Evolutionary conservation across 1,140 invertebrate species (phyloP).

Genomic region (Helicoverpa zea): DNA sequence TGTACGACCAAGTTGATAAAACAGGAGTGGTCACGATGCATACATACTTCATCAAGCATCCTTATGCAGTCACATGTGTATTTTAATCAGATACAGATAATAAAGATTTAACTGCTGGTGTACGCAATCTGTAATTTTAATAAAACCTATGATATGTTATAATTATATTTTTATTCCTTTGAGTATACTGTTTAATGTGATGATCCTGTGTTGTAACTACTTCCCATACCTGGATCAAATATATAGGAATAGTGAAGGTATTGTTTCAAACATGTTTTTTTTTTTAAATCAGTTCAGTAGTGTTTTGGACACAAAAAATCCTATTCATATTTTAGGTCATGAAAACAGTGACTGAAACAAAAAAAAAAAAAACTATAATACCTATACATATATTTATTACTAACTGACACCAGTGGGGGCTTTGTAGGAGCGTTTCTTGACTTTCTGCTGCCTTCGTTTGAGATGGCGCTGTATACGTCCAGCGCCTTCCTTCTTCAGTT

Average conservation of each 20-base stretch:
- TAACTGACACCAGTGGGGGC: constrained; percentile 66
- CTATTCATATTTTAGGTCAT: too few species aligned
- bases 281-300: too few species aligned
- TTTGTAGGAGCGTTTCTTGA: constrained; percentile 75
- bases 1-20: constrained; percentile 64
- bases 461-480: constrained; percentile 78
- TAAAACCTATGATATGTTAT: too few species aligned
- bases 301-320: too few species aligned
- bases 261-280: too few species aligned
- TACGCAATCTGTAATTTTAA: too few species aligned
- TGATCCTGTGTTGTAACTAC: too few species aligned
- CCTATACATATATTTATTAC: constrained; percentile 34
- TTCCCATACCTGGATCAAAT: too few species aligned
- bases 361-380: not conserved
- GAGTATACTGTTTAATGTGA: too few species aligned
- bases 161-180: too few species aligned
- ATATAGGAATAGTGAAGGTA: too few species aligned
- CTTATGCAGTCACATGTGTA: constrained; percentile 62
- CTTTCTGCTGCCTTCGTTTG: constrained; percentile 77
- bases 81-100: constrained; percentile 6
- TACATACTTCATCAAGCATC: constrained; percentile 73
- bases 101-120: not conserved
- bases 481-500: constrained; percentile 76
- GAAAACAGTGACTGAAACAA: not conserved
- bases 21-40: constrained; percentile 74